Base-by-base conservation (phyloP, 2,113 vertebrate genomes). In the Coptodon bakossiorum region DNA sequence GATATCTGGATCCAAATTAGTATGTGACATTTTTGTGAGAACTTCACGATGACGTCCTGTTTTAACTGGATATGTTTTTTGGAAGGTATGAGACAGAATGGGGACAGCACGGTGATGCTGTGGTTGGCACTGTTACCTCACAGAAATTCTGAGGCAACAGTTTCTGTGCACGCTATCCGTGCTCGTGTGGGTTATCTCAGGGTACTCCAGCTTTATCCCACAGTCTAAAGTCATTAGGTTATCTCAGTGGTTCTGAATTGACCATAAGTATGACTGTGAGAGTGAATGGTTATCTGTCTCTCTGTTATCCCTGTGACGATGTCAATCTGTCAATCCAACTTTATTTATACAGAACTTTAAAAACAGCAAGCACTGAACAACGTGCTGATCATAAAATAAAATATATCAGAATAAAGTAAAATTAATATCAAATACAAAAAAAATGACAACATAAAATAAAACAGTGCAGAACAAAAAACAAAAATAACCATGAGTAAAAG, bases 41-140 rank as follows among this genome's bases (percentile, higher is more conserved):
- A 40, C 19, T 68, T 68, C 63, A 68, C 19, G 3, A 40, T 0
- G n/a, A 68, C n/a, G 0, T 40, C 36, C 36, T 14, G 0, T 68
- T 68, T 68, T 40, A 68, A 68, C 19, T 68, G 36, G n/a, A 40
- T 40, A 68, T 68, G 63, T 9, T 68, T 68, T 68, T 68, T 24
- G 36, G 0, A 68, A 68, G 63, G 12, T 40, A 68, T 14, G 63
- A 66, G 61, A 38, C 4, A 22, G 61, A 66, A 36, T 66, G 19
- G 6, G 61, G 61, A 38, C 61, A 0, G 61, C 61, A 66, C 34
- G 3, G 19, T 5, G 61, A 66, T 38, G 61, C 61, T 38, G 10
- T 68, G 34, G 63, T 68, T 68, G 34, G 63, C 63, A 68, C 19
- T 22, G 34, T 38, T 66, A 38, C 34, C 19, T 22, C 63, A 38